phyloP scores from a whole-genome alignment of 2,113 vertebrate genomes.

The Perca schrenkii region DNA sequence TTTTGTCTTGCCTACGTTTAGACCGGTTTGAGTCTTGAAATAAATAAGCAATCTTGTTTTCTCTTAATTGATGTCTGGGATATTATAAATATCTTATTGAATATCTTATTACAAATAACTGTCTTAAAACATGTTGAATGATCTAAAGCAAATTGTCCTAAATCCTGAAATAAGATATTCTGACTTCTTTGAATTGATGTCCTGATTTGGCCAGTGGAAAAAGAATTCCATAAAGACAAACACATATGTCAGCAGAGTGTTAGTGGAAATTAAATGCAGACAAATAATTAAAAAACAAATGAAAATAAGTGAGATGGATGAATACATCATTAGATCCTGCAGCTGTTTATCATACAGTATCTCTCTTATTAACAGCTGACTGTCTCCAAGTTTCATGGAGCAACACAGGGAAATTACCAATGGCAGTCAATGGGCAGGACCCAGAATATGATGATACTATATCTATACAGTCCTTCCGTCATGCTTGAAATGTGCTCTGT shows the following conservation, averaged over 20 bases:
- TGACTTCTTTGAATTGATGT: background rate
- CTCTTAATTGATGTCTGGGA: background rate
- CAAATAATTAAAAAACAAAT: background rate
- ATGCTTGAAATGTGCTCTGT: background rate
- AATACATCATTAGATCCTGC: conserved; percentile 10
- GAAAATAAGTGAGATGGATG: background rate
- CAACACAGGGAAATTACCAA: background rate
- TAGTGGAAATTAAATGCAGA: background rate
- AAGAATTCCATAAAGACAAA: background rate
- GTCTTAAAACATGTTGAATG: background rate
- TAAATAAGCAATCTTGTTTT: background rate
- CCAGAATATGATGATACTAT: background rate
- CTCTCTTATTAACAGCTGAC: conserved; percentile 8
- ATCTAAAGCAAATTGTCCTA: background rate
- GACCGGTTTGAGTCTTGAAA: too few species aligned
- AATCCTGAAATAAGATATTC: background rate
- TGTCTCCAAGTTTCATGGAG: background rate
- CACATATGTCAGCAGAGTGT: background rate
- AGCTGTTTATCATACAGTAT: background rate
- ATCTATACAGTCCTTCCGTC: background rate
- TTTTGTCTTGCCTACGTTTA: background rate
- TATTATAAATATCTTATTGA: background rate
- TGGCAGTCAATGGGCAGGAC: background rate
- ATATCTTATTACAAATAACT: background rate
- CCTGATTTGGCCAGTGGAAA: background rate